phyloP scores from a whole-genome alignment of 2,888 invertebrate genomes.

The Latheticus oryzae region DNA sequence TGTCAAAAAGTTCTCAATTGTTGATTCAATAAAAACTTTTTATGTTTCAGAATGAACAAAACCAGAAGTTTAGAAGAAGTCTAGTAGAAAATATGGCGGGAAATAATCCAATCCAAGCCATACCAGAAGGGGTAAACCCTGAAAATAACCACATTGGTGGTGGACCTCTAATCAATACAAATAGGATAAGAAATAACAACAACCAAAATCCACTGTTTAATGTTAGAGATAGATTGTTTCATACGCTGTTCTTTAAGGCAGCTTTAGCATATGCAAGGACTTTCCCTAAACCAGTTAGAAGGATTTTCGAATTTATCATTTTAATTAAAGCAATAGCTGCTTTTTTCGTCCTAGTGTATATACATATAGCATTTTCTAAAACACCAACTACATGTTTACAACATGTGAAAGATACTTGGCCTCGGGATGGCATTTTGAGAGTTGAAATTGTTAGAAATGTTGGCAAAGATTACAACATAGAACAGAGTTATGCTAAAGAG shows the following conservation, averaged over 20 bases:
- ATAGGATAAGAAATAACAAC: conserved; percentile 70
- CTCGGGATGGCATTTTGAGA: conserved; percentile 92
- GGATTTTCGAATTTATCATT: conserved; percentile 86
- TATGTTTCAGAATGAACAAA: conserved; percentile 26
- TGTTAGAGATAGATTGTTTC: conserved; percentile 92
- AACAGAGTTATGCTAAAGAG: conserved; percentile 87
- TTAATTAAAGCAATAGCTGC: conserved; percentile 85
- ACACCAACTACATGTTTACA: conserved; percentile 94
- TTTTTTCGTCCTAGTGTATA: conserved; percentile 92
- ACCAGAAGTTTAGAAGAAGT: not conserved
- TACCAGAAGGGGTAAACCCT: conserved; percentile 53
- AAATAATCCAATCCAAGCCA: conserved; percentile 47
- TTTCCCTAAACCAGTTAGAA: conserved; percentile 84
- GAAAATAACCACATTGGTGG: conserved; percentile 65
- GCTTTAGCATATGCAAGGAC: conserved; percentile 92
- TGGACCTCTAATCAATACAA: conserved; percentile 69
- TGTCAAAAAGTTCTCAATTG: not conserved
- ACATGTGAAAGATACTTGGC: conserved; percentile 91
- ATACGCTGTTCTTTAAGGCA: conserved; percentile 93
- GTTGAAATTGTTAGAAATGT: conserved; percentile 86
- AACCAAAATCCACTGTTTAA: conserved; percentile 83
- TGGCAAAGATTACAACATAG: conserved; percentile 77
- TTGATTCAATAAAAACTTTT: no score
- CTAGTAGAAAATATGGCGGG: conserved; percentile 47
- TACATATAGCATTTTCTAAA: conserved; percentile 93